Evolutionary conservation across 2,113 vertebrate species (phyloP), one percentile per base, ranked within the genome.

Genomic region (Furnarius figulus): DNA sequence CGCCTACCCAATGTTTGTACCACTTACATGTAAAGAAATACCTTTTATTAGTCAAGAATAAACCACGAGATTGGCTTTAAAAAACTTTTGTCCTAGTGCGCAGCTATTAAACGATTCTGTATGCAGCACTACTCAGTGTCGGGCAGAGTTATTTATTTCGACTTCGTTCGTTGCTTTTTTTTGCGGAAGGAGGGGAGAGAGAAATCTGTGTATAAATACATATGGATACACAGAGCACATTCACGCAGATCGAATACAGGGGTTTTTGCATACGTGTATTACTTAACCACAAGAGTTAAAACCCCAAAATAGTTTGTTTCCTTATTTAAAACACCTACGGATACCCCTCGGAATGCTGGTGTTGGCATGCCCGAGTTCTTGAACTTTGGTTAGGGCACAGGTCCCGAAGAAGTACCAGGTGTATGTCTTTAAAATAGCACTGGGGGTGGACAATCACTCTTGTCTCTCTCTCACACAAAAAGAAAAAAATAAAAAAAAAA

Each of bases 1-100:
- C 0, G 1, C 44, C 13, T 61, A 7, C 11, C 4, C 16, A 1
- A 9, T n/a, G 31, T 37, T 52, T 2, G 6, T 37, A 21, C 3
- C 2, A 1, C 15, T 66, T 25, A 5, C 0, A 1, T 24, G 4
- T 3, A 30, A 42, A 5, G 4, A 71, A 79, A 66, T 39, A 12
- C 4, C 9, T 63, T 40, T 28, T 78, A 16, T 14, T 27, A 35
- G 52, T 77, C 42, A 10, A 35, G 5, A n/a, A 39, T 22, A 44
- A 77, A 81, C 9, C 39, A 12, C 6, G 27, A 20, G 2, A 4
- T 17, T 53, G n/a, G 19, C 50, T 92, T 40, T 18, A 73, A 74
- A 63, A 49, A 18, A 24, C 19, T 47, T 35, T 6, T 10, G 1
- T 46, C 22, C 7, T 73, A 11, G 6, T 81, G 23, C 66, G 77